These are phyloP conservation scores for Eurois occulta DNA, from an alignment of 2,888 invertebrate genomes.

Conservation along the genomic window DNA sequence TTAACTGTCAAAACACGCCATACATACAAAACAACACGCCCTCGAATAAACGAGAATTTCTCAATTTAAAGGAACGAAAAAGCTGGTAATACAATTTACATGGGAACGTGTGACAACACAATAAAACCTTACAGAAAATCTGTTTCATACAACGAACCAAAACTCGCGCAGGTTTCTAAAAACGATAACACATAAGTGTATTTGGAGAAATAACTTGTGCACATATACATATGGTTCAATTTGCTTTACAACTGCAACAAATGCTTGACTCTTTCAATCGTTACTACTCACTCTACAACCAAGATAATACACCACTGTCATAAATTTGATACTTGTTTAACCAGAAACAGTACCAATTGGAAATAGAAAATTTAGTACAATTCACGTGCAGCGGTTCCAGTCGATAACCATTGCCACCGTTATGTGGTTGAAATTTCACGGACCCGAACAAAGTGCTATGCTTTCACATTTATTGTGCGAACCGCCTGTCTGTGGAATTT, in stretches of 20 bases:
- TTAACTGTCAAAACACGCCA: constrained; percentile 29
- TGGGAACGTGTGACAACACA: constrained; percentile 26
- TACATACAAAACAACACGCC: constrained; percentile 25
- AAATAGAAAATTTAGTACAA: neutral
- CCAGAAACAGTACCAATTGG: neutral
- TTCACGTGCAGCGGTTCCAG: neutral
- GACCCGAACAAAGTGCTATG: neutral
- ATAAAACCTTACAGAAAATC: neutral
- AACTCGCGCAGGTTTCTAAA: neutral
- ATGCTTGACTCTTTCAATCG: neutral
- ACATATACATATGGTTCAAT: neutral
- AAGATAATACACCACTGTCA: neutral
- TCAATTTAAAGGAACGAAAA: constrained; percentile 58
- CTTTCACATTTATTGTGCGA: neutral
- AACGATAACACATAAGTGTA: neutral
- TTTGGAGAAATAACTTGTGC: neutral
- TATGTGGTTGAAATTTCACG: neutral
- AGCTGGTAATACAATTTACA: constrained; percentile 59
- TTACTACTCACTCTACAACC: neutral
- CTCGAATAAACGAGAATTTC: constrained; percentile 44
- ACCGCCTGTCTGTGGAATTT: neutral
- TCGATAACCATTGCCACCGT: neutral
- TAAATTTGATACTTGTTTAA: neutral
- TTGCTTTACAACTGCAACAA: neutral
- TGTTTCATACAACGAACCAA: neutral